These are phyloP conservation scores for Anoplophora glabripennis DNA, from an alignment of 1,140 invertebrate genomes.

Conservation along the genomic window DNA sequence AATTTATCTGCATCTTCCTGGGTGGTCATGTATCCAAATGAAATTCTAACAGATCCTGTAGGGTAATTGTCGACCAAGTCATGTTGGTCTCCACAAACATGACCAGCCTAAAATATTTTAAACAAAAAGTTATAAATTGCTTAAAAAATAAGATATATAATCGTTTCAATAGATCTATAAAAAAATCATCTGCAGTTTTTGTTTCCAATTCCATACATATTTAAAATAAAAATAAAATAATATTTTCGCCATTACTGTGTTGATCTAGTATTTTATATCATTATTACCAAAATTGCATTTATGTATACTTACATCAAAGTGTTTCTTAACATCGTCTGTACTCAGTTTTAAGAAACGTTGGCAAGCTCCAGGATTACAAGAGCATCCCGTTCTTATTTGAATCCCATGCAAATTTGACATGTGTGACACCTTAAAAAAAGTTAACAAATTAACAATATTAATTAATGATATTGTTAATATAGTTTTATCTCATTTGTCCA, in stretches of 20 bases:
- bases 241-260: no score
- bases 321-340: constrained; percentile 66
- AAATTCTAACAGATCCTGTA: constrained; percentile 88
- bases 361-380: constrained; percentile 96
- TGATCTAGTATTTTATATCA: neutral
- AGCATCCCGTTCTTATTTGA: constrained; percentile 88
- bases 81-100: constrained; percentile 86
- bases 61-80: constrained; percentile 88
- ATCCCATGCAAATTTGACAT: constrained; percentile 85
- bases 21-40: constrained; percentile 90
- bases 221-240: no score
- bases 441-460: neutral
- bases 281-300: constrained; percentile 1
- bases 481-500: no score
- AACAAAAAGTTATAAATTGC: neutral
- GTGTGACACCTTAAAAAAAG: constrained; percentile 71
- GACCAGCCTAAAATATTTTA: constrained; percentile 65
- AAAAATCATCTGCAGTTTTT: no score
- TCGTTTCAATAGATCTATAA: no score
- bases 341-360: constrained; percentile 74
- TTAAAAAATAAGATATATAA: neutral
- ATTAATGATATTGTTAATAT: no score
- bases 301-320: constrained; percentile 67
- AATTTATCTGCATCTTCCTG: constrained; percentile 69
- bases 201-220: no score